Evolutionary conservation across 92 coral and sea anemone species (phyloP), one percentile per base, ranked within the genome.

Genomic region (Porites rus): DNA sequence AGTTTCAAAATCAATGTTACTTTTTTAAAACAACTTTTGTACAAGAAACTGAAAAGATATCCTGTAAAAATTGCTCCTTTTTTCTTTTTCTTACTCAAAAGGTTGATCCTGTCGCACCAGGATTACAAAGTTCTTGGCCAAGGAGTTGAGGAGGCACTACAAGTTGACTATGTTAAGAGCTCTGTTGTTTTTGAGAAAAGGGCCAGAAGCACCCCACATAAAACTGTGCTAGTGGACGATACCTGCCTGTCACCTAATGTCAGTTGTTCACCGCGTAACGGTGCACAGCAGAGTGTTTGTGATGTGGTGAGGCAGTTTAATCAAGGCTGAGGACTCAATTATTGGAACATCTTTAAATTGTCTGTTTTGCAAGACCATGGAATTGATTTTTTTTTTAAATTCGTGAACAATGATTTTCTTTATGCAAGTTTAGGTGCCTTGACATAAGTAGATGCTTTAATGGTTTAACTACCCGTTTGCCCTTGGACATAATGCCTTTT

Each of bases 61-160:
- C 16, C 1, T 54, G 60, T 54, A 54, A 9, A 9, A 54, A 54
- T 54, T 10, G 13, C 10, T 9, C 60, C 16, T 54, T 10, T 7
- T 7, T 54, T 9, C 7, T 78, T 14, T 63, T 5, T 5, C 62
- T 31, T 77, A 2, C 18, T 63, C 75, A 59, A 18, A 85, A 90
- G 76, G 95, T 78, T 4, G 86, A 16, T 77, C 91, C 59, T 92
- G 95, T 78, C 87, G 91, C 56, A 88, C 90, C 18, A 85, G 95
- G 80, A 82, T 92, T 1, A 72, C 72, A 16, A 92, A 89, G 38
- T 87, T 81, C 43, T 25, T 92, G 5, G 20, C 88, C 8, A 75
- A 58, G 22, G 9, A 71, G 66, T 88, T 65, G 95, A 88, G 53
- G 88, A 88, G 28, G 70, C 76, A 13, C 54, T 91, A 4, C 72